Evolutionary conservation across 2,113 vertebrate genomes (phyloP).

Genomic region (Phrynosoma blainvillii): DNA sequence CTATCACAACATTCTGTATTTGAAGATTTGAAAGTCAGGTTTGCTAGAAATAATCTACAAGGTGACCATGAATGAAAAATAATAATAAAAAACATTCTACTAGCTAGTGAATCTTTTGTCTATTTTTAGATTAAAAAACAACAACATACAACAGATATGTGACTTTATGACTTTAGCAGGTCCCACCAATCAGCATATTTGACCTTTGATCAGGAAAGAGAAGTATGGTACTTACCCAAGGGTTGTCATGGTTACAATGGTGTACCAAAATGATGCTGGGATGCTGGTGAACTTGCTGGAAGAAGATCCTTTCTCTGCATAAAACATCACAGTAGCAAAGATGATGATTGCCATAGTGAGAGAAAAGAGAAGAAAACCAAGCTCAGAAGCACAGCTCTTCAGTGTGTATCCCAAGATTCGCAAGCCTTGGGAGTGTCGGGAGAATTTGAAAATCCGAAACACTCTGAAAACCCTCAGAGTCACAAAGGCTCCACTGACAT

Average conservation of each 20-base stretch:
- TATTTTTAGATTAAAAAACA: constrained; percentile 15
- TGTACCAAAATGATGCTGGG: constrained; percentile 99
- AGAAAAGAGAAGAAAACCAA: constrained; percentile 98
- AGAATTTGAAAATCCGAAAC: constrained; percentile 99
- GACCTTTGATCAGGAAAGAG: constrained; percentile 54
- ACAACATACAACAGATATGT: not conserved
- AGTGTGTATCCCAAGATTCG: constrained; percentile 97
- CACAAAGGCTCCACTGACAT: constrained; percentile 96
- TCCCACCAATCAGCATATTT: constrained; percentile 22
- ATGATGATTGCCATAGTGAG: constrained; percentile 99
- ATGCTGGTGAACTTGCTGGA: constrained; percentile 99
- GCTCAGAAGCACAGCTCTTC: constrained; percentile 96
- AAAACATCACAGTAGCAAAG: constrained; percentile 99
- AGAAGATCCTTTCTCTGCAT: constrained; percentile 96
- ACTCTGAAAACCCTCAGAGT: constrained; percentile 94
- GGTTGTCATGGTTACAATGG: constrained; percentile 98
- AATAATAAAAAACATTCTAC: not conserved
- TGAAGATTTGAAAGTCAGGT: not conserved
- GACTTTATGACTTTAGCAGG: constrained; percentile 27
- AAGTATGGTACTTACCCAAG: constrained; percentile 88
- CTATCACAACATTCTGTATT: constrained; percentile 25
- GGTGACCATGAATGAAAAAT: constrained; percentile 43
- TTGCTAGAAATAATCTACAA: not conserved
- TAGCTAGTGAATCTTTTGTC: constrained; percentile 12
- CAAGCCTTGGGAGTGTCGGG: constrained; percentile 95